A percentile compares a stretch with the other conserved stretches of the same genome.
Conservation (phyloP, 2,888 invertebrate genomes). For the Thecophora atra region DNA sequence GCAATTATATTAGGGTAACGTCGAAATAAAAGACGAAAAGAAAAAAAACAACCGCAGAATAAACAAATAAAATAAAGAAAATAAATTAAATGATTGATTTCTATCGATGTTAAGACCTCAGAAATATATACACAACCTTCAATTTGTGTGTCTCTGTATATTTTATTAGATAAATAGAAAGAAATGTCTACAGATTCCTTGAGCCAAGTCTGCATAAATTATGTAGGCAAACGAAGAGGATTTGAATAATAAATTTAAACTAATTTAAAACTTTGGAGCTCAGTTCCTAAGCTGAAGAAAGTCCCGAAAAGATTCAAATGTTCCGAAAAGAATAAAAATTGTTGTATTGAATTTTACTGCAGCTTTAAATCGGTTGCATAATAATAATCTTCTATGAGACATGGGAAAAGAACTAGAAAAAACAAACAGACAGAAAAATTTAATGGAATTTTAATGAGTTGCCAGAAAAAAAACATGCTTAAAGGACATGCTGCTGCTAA, state of each 20-base stretch:
- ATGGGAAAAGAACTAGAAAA: not conserved
- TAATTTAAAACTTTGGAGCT: too few relatives aligned
- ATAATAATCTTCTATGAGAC: not conserved
- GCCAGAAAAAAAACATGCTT: not conserved
- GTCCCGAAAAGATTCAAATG: too few relatives aligned
- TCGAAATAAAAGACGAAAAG: not conserved
- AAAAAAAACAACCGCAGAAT: too few relatives aligned
- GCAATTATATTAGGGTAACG: slow-evolving; percentile 33
- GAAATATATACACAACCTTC: not conserved
- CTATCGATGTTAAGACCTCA: slow-evolving; percentile 36
- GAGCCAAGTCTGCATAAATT: slow-evolving; percentile 23
- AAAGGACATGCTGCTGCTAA: too few relatives aligned
- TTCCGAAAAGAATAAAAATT: too few relatives aligned
- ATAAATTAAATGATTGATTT: slow-evolving; percentile 64
- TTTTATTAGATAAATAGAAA: not conserved
- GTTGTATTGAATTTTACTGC: too few relatives aligned
- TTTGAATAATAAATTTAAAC: too few relatives aligned
- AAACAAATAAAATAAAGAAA: slow-evolving; percentile 42
- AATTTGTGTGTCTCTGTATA: slow-evolving; percentile 8
- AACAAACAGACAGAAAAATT: not conserved
- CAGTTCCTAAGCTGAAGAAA: too few relatives aligned
- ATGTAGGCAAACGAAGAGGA: not conserved
- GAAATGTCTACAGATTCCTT: not conserved
- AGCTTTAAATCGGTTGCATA: not conserved
- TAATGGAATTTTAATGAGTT: slow-evolving; percentile 26